Conservation (phyloP, 1,140 invertebrate species). For the Drosophila varians region DNA sequence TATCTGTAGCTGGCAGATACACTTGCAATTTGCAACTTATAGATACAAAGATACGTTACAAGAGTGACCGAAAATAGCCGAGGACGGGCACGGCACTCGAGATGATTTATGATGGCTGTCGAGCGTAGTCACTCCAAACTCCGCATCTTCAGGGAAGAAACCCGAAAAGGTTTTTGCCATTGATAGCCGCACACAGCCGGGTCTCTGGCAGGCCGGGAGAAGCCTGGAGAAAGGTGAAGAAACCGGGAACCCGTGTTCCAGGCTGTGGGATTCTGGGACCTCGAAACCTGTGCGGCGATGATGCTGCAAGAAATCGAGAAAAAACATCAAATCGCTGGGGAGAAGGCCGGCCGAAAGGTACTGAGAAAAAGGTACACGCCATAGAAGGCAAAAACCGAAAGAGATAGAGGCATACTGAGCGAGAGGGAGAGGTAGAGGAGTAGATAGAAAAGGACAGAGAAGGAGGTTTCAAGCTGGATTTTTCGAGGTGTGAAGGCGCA, state of each 20-base stretch:
- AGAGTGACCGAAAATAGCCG: conserved; percentile 52
- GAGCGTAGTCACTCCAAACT: neutral
- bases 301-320: conserved; percentile 30
- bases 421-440: neutral
- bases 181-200: conserved; percentile 53
- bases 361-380: neutral
- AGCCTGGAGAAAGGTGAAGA: no score
- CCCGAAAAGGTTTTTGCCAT: conserved; percentile 65
- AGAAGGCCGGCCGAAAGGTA: neutral
- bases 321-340: neutral
- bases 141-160: no score
- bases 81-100: conserved; percentile 59
- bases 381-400: neutral
- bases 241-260: no score
- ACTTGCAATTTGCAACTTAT: conserved; percentile 74
- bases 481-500: conserved; percentile 67
- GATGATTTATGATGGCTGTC: conserved; percentile 78
- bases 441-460: neutral
- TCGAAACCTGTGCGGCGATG: conserved; percentile 6
- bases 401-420: neutral
- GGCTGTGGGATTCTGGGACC: neutral
- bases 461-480: neutral
- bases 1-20: conserved; percentile 33
- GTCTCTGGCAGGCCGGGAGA: no score
- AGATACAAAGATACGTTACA: conserved; percentile 46